phyloP scores from a whole-genome alignment of 1,140 invertebrate genomes.

The Colletes gigas region DNA sequence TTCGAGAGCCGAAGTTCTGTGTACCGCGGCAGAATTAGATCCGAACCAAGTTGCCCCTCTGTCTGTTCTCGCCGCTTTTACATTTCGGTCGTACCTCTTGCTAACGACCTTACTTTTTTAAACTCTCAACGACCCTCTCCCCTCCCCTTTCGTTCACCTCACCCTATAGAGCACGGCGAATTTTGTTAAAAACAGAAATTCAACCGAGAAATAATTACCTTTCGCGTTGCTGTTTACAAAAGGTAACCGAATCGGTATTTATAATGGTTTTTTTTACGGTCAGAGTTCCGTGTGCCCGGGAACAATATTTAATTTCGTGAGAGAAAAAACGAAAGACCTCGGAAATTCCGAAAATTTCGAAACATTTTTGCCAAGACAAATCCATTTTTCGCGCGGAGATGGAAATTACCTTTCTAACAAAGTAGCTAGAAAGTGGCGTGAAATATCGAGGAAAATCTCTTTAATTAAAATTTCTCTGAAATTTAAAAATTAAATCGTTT shows the following conservation, averaged over 20 bases:
- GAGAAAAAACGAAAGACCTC: too few relatives aligned
- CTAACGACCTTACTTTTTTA: slow-evolving; percentile 22
- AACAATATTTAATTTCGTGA: too few relatives aligned
- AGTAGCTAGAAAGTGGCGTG: too few relatives aligned
- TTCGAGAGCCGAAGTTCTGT: slow-evolving; percentile 22
- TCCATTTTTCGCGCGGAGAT: too few relatives aligned
- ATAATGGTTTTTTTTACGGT: background rate
- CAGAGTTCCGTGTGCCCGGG: too few relatives aligned
- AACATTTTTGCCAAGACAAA: too few relatives aligned
- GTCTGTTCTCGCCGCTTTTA: slow-evolving; percentile 1
- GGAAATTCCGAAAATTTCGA: too few relatives aligned
- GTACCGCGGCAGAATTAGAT: slow-evolving; percentile 25
- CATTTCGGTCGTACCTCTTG: background rate
- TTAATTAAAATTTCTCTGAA: too few relatives aligned
- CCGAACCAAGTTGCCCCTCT: background rate
- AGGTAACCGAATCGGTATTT: background rate
- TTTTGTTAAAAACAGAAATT: background rate
- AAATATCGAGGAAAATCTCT: too few relatives aligned
- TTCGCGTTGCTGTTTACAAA: background rate
- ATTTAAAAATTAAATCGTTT: too few relatives aligned
- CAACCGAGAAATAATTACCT: background rate
- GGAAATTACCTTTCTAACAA: too few relatives aligned
- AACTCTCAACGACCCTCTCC: background rate
- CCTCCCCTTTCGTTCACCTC: too few relatives aligned
- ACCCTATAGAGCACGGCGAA: background rate